Conservation (phyloP, 2,797 vertebrate genomes). For the Lithobates sylvaticus region DNA sequence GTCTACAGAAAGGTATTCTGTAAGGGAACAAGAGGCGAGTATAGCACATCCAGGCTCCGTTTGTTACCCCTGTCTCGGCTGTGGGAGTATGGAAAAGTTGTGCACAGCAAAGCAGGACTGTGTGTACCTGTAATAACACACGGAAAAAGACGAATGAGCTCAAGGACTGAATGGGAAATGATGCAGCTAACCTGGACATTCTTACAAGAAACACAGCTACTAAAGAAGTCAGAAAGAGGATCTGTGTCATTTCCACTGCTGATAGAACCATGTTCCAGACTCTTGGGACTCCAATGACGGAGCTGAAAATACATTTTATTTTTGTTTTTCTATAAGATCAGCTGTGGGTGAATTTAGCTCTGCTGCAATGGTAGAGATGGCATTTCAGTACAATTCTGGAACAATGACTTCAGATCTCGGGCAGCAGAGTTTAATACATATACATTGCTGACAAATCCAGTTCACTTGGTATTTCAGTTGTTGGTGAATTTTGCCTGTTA, state of each 20-base stretch:
- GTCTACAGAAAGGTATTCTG: neutral
- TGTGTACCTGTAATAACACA: slow-evolving; percentile 37
- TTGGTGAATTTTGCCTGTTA: slow-evolving; percentile 26
- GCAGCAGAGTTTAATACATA: neutral
- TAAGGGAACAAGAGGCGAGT: neutral
- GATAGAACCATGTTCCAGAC: slow-evolving; percentile 6
- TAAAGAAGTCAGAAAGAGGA: neutral
- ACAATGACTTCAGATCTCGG: neutral
- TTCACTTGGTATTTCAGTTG: slow-evolving; percentile 14
- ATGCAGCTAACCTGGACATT: neutral
- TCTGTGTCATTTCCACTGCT: neutral
- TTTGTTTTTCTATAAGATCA: slow-evolving; percentile 4
- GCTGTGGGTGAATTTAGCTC: neutral
- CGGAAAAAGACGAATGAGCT: neutral
- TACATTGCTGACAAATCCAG: neutral
- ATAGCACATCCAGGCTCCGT: neutral
- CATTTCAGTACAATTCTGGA: neutral
- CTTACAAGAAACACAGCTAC: neutral
- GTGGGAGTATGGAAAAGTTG: neutral
- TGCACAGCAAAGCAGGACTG: neutral
- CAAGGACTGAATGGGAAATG: neutral
- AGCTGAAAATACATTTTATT: neutral
- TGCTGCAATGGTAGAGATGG: neutral
- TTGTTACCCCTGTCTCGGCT: neutral
- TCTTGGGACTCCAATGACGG: neutral